Conservation (phyloP, 2,113 vertebrate genomes). For the Scomber colias region DNA sequence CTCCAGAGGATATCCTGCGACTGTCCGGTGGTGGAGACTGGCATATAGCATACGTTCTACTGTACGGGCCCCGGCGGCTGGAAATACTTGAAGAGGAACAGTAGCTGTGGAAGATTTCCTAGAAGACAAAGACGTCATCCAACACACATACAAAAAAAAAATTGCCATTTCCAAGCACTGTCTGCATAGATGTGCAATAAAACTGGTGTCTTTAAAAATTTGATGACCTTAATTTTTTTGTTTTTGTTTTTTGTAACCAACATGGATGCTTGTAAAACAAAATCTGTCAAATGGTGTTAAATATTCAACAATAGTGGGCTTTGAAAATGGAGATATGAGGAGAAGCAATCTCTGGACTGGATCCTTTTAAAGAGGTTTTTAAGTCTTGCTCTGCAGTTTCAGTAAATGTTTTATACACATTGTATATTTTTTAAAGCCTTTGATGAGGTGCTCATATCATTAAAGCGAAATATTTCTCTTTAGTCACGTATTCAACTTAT, state of each 20-base stretch:
- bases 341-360: conserved; percentile 66
- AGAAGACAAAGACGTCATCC: conserved; percentile 78
- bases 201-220: conserved; percentile 89
- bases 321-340: conserved; percentile 47
- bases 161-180: conserved; percentile 86
- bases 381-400: conserved; percentile 71
- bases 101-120: conserved; percentile 61
- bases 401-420: conserved; percentile 83
- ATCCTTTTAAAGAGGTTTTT: conserved; percentile 57
- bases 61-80: conserved; percentile 95
- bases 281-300: conserved; percentile 72
- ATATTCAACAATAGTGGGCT: conserved; percentile 69
- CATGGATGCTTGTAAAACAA: conserved; percentile 76
- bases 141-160: conserved; percentile 53
- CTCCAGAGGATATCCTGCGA: conserved; percentile 96
- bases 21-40: conserved; percentile 98
- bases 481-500: conserved; percentile 68
- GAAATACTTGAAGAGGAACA: conserved; percentile 90
- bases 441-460: conserved; percentile 77
- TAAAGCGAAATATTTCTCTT: conserved; percentile 68
- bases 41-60: conserved; percentile 98
- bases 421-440: conserved; percentile 84
- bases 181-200: conserved; percentile 97
- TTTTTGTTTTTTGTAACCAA: conserved; percentile 73
- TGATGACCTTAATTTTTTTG: conserved; percentile 77